phyloP scores from a whole-genome alignment of 2,888 invertebrate genomes.

The Zeuzera pyrina region DNA sequence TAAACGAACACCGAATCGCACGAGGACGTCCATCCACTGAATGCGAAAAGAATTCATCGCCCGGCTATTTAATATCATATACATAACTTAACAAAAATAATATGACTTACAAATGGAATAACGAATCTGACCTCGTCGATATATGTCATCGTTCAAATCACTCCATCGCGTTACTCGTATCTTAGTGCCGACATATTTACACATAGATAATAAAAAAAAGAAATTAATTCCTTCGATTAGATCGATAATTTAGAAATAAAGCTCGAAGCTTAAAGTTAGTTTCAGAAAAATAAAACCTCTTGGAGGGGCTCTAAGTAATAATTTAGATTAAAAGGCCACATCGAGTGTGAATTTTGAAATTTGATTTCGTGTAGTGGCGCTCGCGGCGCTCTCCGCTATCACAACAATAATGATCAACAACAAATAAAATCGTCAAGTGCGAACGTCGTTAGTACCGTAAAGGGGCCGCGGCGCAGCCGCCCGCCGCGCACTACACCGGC shows the following conservation, averaged over 20 bases:
- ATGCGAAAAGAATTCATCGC: conserved; percentile 9
- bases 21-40: neutral
- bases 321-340: conserved; percentile 42
- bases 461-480: conserved; percentile 1
- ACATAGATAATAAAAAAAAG: conserved; percentile 23
- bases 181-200: conserved; percentile 26
- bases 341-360: conserved; percentile 23
- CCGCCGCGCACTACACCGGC: neutral
- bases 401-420: conserved; percentile 29
- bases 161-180: conserved; percentile 12
- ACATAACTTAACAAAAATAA: conserved; percentile 23
- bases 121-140: conserved; percentile 19
- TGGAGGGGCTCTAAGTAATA: conserved; percentile 23
- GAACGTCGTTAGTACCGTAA: conserved; percentile 17
- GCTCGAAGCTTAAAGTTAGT: conserved; percentile 37
- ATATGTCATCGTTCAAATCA: conserved; percentile 19
- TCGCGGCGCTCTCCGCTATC: conserved; percentile 21
- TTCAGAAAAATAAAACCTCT: conserved; percentile 20
- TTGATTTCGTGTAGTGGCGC: conserved; percentile 14
- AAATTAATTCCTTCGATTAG: neutral
- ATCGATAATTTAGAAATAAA: conserved; percentile 19
- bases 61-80: conserved; percentile 23
- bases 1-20: neutral
- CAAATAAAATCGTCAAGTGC: conserved; percentile 34
- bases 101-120: conserved; percentile 29